Base-by-base conservation (phyloP, 2,888 invertebrate genomes). In the Antheraea yamamai region DNA sequence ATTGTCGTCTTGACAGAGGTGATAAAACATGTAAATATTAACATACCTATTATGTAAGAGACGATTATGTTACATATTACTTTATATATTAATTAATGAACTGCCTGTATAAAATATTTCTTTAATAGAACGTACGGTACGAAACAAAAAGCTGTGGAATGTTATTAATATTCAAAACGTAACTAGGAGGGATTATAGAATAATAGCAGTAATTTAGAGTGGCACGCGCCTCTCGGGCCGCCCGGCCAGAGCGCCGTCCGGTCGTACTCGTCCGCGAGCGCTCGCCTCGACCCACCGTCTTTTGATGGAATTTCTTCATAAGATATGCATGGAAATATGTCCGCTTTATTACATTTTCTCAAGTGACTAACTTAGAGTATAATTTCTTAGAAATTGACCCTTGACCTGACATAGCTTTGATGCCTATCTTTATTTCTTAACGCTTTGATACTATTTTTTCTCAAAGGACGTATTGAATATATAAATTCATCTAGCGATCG, bases 141-240 rank as follows among this genome's bases (percentile, higher is more conserved):
- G 85, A 83, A 88, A 85, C 89, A 89, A 89, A 90, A 89, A 86
- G 89, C 89, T 87, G 82, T 84, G 93, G 94, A 94, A 95, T 95
- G 92, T 91, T 89, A 94, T 95, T 94, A 95, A 94, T 95, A 94
- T 95, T 95, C 94, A 90, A 92, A 93, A 91, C 93, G 91, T 93
- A 92, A 93, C 91, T 91, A 91, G 91, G 94, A 92, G 93, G 94
- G 92, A 93, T 94, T 94, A 94, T 93, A 94, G 94, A 95, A 94
- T 94, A 93, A 94, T 95, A 94, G 93, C 90, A 94, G 94, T 94
- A 94, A 94, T 94, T 94, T 94, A 86, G 92, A 89, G 84, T 89
- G 93, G 92, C 89, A 89, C 88, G 91, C 89, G 89, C 85, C 87
- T 80, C 26, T 66, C 61, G 23, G 61, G 23, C 23, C 7, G 61